Conservation (phyloP, 37 sponge, comb jelly and placozoan species). For the Ianthella basta region DNA sequence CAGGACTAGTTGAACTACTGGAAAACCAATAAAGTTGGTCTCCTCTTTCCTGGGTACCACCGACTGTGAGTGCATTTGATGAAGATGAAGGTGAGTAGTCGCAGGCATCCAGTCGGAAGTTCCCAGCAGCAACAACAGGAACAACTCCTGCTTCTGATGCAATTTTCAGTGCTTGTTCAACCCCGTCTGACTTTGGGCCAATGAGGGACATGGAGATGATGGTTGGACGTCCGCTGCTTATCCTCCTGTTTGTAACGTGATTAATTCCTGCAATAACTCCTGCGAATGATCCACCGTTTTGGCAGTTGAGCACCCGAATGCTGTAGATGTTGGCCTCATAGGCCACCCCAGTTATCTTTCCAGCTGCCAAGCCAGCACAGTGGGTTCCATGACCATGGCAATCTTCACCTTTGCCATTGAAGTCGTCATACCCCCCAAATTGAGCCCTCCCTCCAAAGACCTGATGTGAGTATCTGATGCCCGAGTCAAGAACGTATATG, state of each 20-base stretch:
- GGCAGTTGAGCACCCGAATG: conserved; percentile 65
- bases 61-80: conserved; percentile 62
- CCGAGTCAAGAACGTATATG: conserved; percentile 37
- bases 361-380: conserved; percentile 70
- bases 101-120: conserved; percentile 60
- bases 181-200: conserved; percentile 17
- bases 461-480: conserved; percentile 36
- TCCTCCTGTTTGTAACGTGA: conserved; percentile 17
- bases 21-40: conserved; percentile 44
- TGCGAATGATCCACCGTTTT: conserved; percentile 46
- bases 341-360: conserved; percentile 57
- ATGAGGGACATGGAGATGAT: conserved; percentile 68
- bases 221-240: conserved; percentile 31
- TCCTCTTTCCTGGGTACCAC: conserved; percentile 38
- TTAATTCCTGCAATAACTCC: conserved; percentile 51
- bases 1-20: too few relatives aligned
- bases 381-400: conserved; percentile 81
- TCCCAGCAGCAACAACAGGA: conserved; percentile 69
- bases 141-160: conserved; percentile 47
- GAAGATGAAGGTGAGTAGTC: conserved; percentile 51
- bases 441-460: conserved; percentile 32
- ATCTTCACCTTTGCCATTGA: conserved; percentile 43
- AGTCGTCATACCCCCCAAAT: conserved; percentile 40
- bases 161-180: conserved; percentile 41
- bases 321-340: conserved; percentile 54